Base-by-base conservation (phyloP, 1,140 invertebrate genomes). In the Drosophila tristis region DNA sequence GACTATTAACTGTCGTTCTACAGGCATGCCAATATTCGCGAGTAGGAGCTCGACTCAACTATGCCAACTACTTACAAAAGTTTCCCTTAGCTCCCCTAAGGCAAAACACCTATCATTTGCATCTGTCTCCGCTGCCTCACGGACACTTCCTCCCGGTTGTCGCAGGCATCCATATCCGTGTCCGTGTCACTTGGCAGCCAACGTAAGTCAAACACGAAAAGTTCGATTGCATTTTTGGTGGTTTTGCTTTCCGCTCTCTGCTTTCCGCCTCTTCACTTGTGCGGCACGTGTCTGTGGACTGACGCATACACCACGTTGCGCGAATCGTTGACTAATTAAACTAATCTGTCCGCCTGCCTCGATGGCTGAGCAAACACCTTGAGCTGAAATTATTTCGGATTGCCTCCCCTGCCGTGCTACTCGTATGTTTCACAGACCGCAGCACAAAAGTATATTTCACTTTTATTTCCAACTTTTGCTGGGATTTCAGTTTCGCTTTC, bases 291-390 rank as follows among this genome's bases (percentile, higher is more conserved):
- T 48, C 44, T 16, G 62, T 49, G 55, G 23, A 23, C 57, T 77
- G 77, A 56, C 43, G 53, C 44, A 82, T 79, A 84, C 80, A 72
- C 65, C 55, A 53, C 61, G 64, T 74, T 66, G 35, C 35, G 35
- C 35, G 35, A 39, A 39, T 13, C 35, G 35, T 13, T 13, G 77
- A 54, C 64, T 86, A 86, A 86, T 86, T 86, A 86, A 86, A 86
- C 74, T 86, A 74, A 86, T 67, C 55, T 66, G 65, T 60, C 25
- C 35, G 47, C 58, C 49, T 44, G 63, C 48, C 67, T 74, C 71
- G 62, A 75, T 74, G 61, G 73, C 54, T 66, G 31, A 55, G 71
- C 73, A 75, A 63, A 61, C 59, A 74, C 61, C 68, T 61, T 73
- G 61, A 65, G 70, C 55, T 59, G 56, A 80, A 78, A 62, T 74